These are phyloP conservation scores for Yponomeuta sedellus DNA, from an alignment of 2,888 invertebrate species.

Conservation along the genomic window DNA sequence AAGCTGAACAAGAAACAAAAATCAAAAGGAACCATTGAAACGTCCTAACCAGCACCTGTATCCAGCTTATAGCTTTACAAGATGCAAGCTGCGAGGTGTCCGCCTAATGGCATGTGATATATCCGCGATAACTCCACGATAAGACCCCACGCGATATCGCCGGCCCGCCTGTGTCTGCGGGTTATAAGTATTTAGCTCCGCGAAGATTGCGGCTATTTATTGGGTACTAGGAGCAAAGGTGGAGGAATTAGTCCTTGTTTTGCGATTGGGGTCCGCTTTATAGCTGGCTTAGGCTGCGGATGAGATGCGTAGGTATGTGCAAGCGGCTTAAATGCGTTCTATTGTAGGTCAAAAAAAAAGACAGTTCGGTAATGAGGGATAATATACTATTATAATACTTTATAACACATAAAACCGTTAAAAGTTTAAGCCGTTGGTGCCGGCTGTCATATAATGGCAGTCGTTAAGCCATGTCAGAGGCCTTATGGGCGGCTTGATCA, in stretches of 20 bases:
- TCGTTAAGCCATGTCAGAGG: too few relatives aligned
- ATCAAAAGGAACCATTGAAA: too few relatives aligned
- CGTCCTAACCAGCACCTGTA: neutral
- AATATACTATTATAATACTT: too few relatives aligned
- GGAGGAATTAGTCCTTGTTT: neutral
- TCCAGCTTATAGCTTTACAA: slow-evolving; percentile 6
- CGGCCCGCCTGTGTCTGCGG: neutral
- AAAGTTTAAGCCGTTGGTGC: too few relatives aligned
- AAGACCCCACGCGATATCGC: slow-evolving; percentile 28
- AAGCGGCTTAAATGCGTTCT: too few relatives aligned
- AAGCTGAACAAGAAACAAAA: too few relatives aligned
- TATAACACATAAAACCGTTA: too few relatives aligned
- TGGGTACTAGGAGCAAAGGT: neutral
- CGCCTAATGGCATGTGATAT: slow-evolving; percentile 29
- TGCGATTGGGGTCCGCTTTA: neutral
- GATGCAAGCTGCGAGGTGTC: slow-evolving; percentile 9
- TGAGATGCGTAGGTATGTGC: neutral
- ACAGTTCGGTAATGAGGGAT: too few relatives aligned
- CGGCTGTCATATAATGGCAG: too few relatives aligned
- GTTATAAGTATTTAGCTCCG: slow-evolving; percentile 3
- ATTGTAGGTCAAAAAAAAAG: too few relatives aligned
- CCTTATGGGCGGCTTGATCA: too few relatives aligned
- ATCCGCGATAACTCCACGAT: slow-evolving; percentile 30
- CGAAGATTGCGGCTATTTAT: neutral
- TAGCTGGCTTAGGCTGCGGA: neutral